phyloP scores from a whole-genome alignment of 2,888 invertebrate genomes.

The Epirrita christyi region DNA sequence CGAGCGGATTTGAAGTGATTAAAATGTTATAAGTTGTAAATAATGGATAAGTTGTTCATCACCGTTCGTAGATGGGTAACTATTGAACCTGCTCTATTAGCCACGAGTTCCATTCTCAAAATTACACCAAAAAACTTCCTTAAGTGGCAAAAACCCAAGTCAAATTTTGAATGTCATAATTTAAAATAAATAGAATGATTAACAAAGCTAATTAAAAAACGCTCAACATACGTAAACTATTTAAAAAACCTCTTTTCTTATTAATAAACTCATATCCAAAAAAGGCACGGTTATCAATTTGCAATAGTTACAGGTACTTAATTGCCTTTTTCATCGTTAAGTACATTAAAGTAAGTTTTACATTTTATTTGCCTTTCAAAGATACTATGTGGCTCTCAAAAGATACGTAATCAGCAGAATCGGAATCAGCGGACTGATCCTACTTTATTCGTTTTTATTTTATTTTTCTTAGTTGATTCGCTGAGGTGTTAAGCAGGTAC shows the following conservation, averaged over 20 bases:
- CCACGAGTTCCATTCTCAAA: neutral
- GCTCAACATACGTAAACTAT: too few species aligned
- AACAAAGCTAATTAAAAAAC: too few species aligned
- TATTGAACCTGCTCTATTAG: neutral
- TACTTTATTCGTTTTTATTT: conserved; percentile 27
- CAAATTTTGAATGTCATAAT: too few species aligned
- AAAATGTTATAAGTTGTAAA: conserved; percentile 22
- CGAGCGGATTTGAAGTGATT: conserved; percentile 27
- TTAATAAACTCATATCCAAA: too few species aligned
- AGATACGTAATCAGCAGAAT: conserved; percentile 38
- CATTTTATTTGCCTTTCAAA: conserved; percentile 45
- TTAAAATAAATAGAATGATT: too few species aligned
- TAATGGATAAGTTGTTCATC: neutral
- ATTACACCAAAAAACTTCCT: neutral
- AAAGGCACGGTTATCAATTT: conserved; percentile 20
- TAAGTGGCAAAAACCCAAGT: neutral
- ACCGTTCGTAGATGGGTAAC: neutral
- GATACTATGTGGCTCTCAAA: conserved; percentile 19
- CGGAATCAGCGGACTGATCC: conserved; percentile 41
- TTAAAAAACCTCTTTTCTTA: neutral
- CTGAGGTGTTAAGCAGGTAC: conserved; percentile 12
- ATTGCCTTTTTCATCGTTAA: conserved; percentile 51
- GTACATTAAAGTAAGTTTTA: conserved; percentile 42
- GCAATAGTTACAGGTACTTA: conserved; percentile 31
- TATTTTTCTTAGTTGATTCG: conserved; percentile 24